Evolutionary conservation across 2,113 vertebrate genomes (phyloP).

Genomic region (Antechinus flavipes): DNA sequence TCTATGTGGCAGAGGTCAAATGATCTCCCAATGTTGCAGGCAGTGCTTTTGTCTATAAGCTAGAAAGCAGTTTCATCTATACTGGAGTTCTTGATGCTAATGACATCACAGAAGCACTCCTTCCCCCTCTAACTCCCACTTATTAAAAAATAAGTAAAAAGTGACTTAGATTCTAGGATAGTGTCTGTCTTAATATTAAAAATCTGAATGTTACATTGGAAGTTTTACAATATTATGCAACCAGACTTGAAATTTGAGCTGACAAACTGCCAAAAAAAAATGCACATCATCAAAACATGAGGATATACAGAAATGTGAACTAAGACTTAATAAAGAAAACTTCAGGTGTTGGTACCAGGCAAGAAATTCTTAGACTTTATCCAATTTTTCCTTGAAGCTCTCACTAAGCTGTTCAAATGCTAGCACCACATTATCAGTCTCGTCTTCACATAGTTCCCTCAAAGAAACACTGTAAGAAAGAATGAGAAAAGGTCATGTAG

Average conservation of each 20-base stretch:
- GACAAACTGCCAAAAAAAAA: neutral
- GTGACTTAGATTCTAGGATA: neutral
- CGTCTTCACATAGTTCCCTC: constrained; percentile 71
- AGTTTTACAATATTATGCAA: neutral
- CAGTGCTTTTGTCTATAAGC: neutral
- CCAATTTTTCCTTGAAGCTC: constrained; percentile 62
- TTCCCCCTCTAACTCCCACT: neutral
- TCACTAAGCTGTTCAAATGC: constrained; percentile 77
- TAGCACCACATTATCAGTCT: constrained; percentile 73
- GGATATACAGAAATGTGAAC: neutral
- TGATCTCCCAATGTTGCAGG: neutral
- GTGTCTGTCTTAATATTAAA: neutral
- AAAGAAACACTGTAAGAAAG: constrained; percentile 70
- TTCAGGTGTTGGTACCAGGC: neutral
- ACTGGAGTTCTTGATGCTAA: neutral
- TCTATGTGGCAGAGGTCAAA: neutral
- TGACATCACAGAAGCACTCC: neutral
- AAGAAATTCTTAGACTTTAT: constrained; percentile 5
- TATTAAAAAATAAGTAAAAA: neutral
- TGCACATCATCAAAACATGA: neutral
- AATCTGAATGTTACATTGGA: neutral
- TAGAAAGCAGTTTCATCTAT: neutral
- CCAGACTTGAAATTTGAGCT: neutral
- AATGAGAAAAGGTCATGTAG: neutral
- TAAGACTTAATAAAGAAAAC: neutral